Evolutionary conservation across 2,888 invertebrate genomes (phyloP).

Genomic region (Cheilosia pagana): DNA sequence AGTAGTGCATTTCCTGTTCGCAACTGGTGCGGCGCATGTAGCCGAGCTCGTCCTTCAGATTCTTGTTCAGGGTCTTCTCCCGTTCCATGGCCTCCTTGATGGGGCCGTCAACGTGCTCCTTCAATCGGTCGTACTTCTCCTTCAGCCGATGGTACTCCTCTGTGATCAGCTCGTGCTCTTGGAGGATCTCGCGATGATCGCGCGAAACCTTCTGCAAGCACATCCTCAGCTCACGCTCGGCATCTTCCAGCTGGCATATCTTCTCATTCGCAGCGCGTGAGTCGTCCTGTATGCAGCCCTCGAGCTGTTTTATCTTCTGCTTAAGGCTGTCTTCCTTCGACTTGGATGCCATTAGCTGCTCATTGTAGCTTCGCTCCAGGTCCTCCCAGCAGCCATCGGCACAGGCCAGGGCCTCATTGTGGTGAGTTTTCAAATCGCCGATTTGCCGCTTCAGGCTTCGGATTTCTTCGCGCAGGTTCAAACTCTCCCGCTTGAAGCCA

Average conservation of each 20-base stretch:
- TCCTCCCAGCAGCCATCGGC: constrained; percentile 90
- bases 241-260: constrained; percentile 86
- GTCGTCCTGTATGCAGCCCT: constrained; percentile 84
- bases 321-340: constrained; percentile 84
- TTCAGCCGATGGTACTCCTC: constrained; percentile 84
- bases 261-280: constrained; percentile 84
- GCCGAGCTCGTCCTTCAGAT: constrained; percentile 84
- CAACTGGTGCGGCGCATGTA: constrained; percentile 84
- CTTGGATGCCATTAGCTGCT: constrained; percentile 85
- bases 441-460: constrained; percentile 81
- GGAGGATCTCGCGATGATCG: constrained; percentile 84
- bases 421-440: constrained; percentile 87
- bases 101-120: constrained; percentile 83
- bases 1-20: constrained; percentile 84
- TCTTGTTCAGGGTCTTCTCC: constrained; percentile 79
- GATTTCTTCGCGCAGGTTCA: constrained; percentile 80
- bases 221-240: constrained; percentile 85
- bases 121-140: constrained; percentile 84
- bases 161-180: constrained; percentile 84
- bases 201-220: constrained; percentile 85
- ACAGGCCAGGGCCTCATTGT: constrained; percentile 88
- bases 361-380: constrained; percentile 87
- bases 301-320: constrained; percentile 85
- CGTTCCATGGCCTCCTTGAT: constrained; percentile 79
- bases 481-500: constrained; percentile 73